phyloP scores from a whole-genome alignment of 2,888 invertebrate genomes.

The Barypeithes pellucidus region DNA sequence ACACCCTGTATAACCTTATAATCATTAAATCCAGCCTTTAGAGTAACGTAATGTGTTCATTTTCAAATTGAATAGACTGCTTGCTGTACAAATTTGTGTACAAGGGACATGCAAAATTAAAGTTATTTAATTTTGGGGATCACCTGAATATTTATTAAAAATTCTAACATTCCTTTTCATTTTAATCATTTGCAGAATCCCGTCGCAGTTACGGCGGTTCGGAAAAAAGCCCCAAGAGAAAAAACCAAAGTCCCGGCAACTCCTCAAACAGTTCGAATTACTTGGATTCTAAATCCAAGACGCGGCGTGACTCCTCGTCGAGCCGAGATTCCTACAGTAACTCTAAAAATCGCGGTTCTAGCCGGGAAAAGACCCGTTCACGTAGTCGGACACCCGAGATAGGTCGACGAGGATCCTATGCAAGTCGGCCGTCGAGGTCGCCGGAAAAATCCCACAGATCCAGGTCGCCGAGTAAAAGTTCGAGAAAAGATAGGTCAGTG shows the following conservation, averaged over 20 bases:
- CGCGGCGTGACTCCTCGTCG: slow-evolving; percentile 25
- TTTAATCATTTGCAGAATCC: slow-evolving; percentile 13
- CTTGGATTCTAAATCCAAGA: slow-evolving; percentile 24
- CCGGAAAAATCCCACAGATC: slow-evolving; percentile 37
- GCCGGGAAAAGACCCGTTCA: slow-evolving; percentile 22
- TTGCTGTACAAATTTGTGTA: too few relatives aligned
- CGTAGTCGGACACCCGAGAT: slow-evolving; percentile 20
- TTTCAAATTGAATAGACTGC: too few relatives aligned
- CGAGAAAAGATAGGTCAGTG: slow-evolving; percentile 29
- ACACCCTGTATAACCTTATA: too few relatives aligned
- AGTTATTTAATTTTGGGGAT: neutral
- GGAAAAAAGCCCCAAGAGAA: slow-evolving; percentile 13
- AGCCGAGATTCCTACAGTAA: slow-evolving; percentile 10
- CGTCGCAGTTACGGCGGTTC: slow-evolving; percentile 4
- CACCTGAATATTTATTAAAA: neutral
- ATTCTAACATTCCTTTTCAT: neutral
- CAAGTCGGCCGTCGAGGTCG: slow-evolving; percentile 34
- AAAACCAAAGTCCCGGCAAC: slow-evolving; percentile 5
- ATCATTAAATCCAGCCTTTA: too few relatives aligned
- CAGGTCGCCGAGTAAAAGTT: slow-evolving; percentile 25
- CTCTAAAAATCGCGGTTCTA: slow-evolving; percentile 23
- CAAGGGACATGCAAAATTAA: neutral
- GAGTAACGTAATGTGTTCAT: too few relatives aligned
- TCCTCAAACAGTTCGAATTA: slow-evolving; percentile 36
- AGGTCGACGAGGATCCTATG: slow-evolving; percentile 1